Evolutionary conservation across 2,113 vertebrate genomes (phyloP), one percentile per base, ranked within the genome.

Genomic region (Sinocyclocheilus grahami): DNA sequence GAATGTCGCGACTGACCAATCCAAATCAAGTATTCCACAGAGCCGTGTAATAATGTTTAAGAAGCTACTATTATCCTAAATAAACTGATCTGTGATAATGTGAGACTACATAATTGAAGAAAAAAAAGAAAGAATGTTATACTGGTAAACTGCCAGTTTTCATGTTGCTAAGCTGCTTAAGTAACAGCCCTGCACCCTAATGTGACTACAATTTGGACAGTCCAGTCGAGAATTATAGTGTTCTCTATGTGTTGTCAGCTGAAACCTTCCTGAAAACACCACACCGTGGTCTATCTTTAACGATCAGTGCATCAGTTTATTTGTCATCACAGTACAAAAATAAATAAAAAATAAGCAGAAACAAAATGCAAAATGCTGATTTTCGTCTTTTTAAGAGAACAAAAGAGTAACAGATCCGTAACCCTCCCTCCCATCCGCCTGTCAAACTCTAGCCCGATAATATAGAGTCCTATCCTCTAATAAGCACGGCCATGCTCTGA

Each of bases 291-390:
- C 22, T 53, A 8, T 86, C 87, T 88, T 95, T 94, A 97, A 97
- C 95, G 95, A 95, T 98, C 97, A 96, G 97, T 98, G 97, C 97
- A 95, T 97, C 51, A 53, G 51, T 98, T 99, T 98, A 97, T 98
- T 97, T 95, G 91, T 96, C 96, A 97, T 97, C 97, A 99, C 97
- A 95, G 97, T 99, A 99, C 98, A 99, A 99, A 99, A 99, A 98
- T 99, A 99, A 99, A 99, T 98, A 95, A 98, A 99, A 97, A 96
- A 46, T 96, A 92, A 95, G 92, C 96, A 96, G 94, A 97, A 96
- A 93, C 88, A 24, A 94, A 94, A 89, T 88, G 82, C 90, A 85
- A 92, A 93, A 92, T 27, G 27, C 27, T 27, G 87, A 69, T 87
- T 90, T 78, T 84, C 76, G 53, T 82, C 92, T 85, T 90, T 91